Evolutionary conservation across 2,113 vertebrate species (phyloP), one percentile per base, ranked within the genome.

Genomic region (Panurus biarmicus): DNA sequence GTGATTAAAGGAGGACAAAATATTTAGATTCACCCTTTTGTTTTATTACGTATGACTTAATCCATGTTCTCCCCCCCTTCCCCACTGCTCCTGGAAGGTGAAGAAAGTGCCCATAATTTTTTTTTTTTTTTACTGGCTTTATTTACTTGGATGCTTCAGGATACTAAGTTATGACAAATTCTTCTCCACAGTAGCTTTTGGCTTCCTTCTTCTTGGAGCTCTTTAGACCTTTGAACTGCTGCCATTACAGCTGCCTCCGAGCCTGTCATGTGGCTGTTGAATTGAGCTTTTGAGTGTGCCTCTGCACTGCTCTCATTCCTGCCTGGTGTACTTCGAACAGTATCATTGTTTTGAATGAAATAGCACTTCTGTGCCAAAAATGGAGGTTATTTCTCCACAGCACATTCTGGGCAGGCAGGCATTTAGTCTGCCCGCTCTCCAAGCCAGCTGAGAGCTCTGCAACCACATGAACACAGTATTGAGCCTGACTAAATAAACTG

Each of bases 241-340:
- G 94, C 94, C 95, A 90, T 96, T 95, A 94, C 78, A 95, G 95
- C 96, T 96, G 95, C 94, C 93, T 97, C 87, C 12, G 33, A 95
- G 95, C 85, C 87, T 65, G 87, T 97, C 94, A 96, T 78, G 94
- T 90, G 96, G 93, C 82, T 71, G 64, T 51, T 96, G 95, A 96
- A 97, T 95, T 88, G 95, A 93, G 93, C 95, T 96, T 97, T 95
- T 97, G 95, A 97, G 90, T 90, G 44, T 94, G 93, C 44, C 87
- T 87, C 94, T 94, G 94, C 87, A 74, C 80, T 76, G 85, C 87
- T 95, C 93, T 95, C 85, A 74, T 94, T 94, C 90, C 85, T 80
- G 87, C 87, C 89, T 84, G 87, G 56, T 97, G 87, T 88, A 86
- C 94, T 93, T 77, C 26, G 44, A 96, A 95, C 93, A 95, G 95